A percentile compares a stretch with the other conserved stretches of the same genome.
Evolutionary conservation across 2,113 vertebrate genomes (phyloP).

Genomic region (Ciconia maguari): DNA sequence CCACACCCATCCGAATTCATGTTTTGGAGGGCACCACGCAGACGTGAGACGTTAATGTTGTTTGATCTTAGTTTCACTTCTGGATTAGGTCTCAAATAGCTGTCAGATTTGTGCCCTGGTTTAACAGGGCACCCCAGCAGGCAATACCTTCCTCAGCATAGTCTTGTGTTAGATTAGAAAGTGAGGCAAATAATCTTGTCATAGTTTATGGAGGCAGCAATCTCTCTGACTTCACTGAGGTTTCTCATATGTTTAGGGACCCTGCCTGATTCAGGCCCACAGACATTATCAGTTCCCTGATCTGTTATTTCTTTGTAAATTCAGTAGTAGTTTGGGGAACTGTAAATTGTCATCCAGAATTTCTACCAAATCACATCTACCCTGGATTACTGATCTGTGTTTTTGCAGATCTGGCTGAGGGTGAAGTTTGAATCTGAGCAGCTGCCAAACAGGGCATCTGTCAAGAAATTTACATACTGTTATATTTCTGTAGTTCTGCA

Average conservation of each 20-base stretch:
- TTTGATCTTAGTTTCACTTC: not conserved
- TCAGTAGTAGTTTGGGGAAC: not conserved
- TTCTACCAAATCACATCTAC: conserved; percentile 37
- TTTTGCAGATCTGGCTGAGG: conserved; percentile 52
- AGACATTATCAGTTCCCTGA: not conserved
- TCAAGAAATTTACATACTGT: conserved; percentile 65
- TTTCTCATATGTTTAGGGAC: not conserved
- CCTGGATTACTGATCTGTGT: conserved; percentile 41
- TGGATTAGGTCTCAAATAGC: not conserved
- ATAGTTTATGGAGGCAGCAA: not conserved
- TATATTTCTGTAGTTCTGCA: conserved; percentile 57
- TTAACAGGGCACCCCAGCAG: not conserved
- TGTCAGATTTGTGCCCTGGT: not conserved
- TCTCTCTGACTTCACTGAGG: not conserved
- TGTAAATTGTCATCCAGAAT: conserved; percentile 15
- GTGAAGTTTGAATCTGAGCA: conserved; percentile 50
- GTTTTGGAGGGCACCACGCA: not conserved
- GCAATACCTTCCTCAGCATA: not conserved
- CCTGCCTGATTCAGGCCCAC: not conserved
- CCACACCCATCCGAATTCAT: not conserved
- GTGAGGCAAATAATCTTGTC: not conserved
- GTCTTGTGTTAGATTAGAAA: not conserved
- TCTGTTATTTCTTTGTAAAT: conserved; percentile 16
- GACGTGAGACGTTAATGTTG: not conserved
- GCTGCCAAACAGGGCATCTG: conserved; percentile 67